phyloP scores from a whole-genome alignment of 2,113 vertebrate species.

The Brachyistius frenatus region DNA sequence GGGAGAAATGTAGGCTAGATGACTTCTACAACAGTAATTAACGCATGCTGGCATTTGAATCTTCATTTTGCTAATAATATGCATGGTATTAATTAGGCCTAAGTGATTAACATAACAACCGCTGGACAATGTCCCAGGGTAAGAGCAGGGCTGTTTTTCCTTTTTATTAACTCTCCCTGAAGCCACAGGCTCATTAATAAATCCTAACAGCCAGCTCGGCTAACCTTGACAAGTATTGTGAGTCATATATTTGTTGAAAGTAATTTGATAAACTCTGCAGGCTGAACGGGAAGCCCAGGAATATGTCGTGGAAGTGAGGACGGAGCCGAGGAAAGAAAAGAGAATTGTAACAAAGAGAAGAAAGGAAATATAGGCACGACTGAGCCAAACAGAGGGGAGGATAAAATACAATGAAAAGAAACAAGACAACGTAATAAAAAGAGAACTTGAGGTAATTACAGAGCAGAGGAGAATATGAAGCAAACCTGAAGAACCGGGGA shows the following conservation, averaged over 20 bases:
- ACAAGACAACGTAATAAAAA: too few relatives aligned
- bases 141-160: constrained; percentile 64
- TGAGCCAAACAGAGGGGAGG: neutral
- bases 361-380: neutral
- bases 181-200: constrained; percentile 76
- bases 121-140: constrained; percentile 79
- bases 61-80: constrained; percentile 84
- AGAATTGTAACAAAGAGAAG: neutral
- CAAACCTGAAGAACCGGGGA: too few relatives aligned
- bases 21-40: constrained; percentile 79
- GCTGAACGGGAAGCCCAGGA: constrained; percentile 20
- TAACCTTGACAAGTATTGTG: constrained; percentile 75
- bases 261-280: constrained; percentile 52
- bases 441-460: too few relatives aligned
- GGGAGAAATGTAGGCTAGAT: constrained; percentile 53
- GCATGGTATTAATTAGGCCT: constrained; percentile 84
- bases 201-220: constrained; percentile 63
- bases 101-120: constrained; percentile 83
- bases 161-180: constrained; percentile 68
- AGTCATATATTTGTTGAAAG: constrained; percentile 45
- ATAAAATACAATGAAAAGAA: too few relatives aligned
- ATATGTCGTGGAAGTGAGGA: neutral
- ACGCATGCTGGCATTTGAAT: constrained; percentile 80
- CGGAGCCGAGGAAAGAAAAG: neutral
- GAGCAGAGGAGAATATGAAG: too few relatives aligned